A percentile compares a stretch with the other conserved stretches of the same genome.
Conservation (phyloP, 2,113 vertebrate species). For the Corythoichthys intestinalis region DNA sequence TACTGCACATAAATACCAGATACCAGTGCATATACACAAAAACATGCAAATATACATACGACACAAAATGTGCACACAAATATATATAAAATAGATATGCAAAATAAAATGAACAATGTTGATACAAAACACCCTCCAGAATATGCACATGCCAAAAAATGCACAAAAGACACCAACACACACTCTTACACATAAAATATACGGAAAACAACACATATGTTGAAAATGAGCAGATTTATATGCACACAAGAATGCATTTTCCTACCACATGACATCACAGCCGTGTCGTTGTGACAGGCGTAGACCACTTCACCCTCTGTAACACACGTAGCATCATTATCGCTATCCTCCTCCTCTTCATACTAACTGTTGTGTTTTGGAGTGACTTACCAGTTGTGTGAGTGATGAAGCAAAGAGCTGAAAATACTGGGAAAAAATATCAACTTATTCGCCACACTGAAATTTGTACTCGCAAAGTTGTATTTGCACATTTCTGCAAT, state of each 20-base stretch:
- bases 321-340: conserved; percentile 12
- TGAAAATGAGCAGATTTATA: neutral
- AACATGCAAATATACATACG: too few species aligned
- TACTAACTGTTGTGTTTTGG: neutral
- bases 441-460: neutral
- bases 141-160: neutral
- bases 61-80: too few species aligned
- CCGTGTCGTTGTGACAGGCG: conserved; percentile 51
- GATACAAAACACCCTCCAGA: too few species aligned
- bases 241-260: neutral
- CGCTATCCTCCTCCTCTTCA: neutral
- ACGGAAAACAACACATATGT: neutral
- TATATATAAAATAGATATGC: too few species aligned
- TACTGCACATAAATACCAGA: too few species aligned
- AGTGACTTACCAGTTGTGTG: conserved; percentile 33
- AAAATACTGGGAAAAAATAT: conserved; percentile 31
- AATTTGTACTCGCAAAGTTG: neutral
- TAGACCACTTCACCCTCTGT: conserved; percentile 54
- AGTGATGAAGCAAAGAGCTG: conserved; percentile 37
- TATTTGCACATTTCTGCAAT: too few species aligned
- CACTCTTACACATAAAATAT: neutral
- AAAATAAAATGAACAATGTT: too few species aligned
- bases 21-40: too few species aligned
- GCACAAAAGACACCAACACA: neutral
- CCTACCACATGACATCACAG: conserved; percentile 52